Evolutionary conservation across 2,113 vertebrate species (phyloP).

Genomic region (Physeter macrocephalus): DNA sequence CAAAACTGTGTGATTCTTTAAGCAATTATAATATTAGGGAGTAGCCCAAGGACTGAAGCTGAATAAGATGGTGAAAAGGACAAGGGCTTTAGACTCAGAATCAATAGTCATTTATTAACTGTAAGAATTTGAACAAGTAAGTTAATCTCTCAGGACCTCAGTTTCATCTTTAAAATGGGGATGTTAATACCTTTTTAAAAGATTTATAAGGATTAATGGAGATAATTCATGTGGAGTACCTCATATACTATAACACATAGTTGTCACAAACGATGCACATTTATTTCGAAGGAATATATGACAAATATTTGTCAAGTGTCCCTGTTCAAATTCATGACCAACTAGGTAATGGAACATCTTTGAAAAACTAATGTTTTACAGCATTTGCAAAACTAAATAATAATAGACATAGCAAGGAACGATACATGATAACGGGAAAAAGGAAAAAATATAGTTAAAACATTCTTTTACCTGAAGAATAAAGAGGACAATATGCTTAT

Average conservation of each 20-base stretch:
- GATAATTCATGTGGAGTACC: background rate
- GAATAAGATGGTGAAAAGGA: background rate
- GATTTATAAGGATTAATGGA: background rate
- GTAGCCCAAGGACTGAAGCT: background rate
- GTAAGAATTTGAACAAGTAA: background rate
- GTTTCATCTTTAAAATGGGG: conserved; percentile 1
- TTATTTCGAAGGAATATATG: background rate
- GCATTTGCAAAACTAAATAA: background rate
- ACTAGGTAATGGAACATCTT: background rate
- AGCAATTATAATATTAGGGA: background rate
- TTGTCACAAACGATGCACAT: background rate
- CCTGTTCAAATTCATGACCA: background rate
- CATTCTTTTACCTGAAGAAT: background rate
- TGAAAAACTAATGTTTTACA: background rate
- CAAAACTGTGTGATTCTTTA: background rate
- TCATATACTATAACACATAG: background rate
- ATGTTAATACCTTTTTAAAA: background rate
- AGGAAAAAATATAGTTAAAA: background rate
- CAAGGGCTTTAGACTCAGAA: background rate
- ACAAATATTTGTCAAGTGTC: background rate
- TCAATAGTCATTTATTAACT: background rate
- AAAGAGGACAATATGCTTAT: background rate
- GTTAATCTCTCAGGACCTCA: background rate
- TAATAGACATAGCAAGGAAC: background rate
- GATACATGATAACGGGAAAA: background rate